phyloP scores from a whole-genome alignment of 2,888 invertebrate species.

The Endomychus coccineus region DNA sequence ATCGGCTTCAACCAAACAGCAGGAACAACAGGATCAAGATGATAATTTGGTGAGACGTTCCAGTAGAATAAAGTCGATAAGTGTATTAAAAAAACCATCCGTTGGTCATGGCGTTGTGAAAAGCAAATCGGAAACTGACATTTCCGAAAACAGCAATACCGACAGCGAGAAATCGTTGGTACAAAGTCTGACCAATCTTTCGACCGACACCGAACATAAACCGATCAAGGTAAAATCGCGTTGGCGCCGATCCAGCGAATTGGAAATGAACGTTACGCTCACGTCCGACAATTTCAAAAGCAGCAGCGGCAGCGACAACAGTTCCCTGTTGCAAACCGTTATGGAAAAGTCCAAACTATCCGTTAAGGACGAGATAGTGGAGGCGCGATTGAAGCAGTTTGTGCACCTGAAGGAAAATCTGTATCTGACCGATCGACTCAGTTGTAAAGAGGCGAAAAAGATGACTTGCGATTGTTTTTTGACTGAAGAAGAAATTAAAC shows the following conservation, averaged over 20 bases:
- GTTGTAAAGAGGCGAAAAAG: constrained; percentile 83
- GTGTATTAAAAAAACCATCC: constrained; percentile 56
- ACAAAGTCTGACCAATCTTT: background rate
- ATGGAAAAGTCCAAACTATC: constrained; percentile 24
- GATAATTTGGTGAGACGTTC: constrained; percentile 49
- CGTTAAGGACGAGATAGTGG: constrained; percentile 48
- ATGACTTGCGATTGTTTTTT: constrained; percentile 96
- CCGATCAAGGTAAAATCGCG: constrained; percentile 74
- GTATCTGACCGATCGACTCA: constrained; percentile 75
- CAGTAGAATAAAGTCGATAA: constrained; percentile 69
- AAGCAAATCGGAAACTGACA: constrained; percentile 40
- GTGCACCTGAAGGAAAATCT: constrained; percentile 77
- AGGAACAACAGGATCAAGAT: constrained; percentile 13
- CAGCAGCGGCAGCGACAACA: background rate
- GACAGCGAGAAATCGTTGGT: constrained; percentile 15
- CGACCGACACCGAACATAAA: constrained; percentile 49
- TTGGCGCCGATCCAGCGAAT: constrained; percentile 68
- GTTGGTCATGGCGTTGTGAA: constrained; percentile 60
- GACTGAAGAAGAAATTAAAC: constrained; percentile 76
- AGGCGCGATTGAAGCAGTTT: constrained; percentile 63
- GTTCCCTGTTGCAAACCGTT: constrained; percentile 3
- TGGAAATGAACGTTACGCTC: constrained; percentile 45
- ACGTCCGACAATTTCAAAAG: no score
- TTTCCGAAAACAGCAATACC: constrained; percentile 51
- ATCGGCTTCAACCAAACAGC: constrained; percentile 1